Base-by-base conservation (phyloP, 2,113 vertebrate species). In the Oenanthe oenanthe region DNA sequence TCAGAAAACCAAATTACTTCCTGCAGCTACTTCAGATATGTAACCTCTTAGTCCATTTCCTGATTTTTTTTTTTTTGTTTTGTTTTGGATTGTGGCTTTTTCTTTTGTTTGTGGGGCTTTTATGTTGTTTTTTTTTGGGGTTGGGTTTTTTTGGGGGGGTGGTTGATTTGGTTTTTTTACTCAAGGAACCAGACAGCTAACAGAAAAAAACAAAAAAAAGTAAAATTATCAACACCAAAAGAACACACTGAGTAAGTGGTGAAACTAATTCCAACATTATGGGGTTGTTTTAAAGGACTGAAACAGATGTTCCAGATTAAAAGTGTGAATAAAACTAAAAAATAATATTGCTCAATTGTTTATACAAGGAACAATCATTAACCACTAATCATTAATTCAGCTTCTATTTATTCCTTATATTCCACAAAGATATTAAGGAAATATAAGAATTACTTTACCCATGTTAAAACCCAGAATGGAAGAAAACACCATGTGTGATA, bases 401-500 rank as follows among this genome's bases (percentile, higher is more conserved):
- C 13, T 77, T 66, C 4, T 20, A 22, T 85, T 90, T 86, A 47
- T 62, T 38, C 26, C 4, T 62, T 63, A 13, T 16, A 61, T 60
- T 47, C 5, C 31, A 38, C 31, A 88, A 73, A 88, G 11, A 36
- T 47, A 80, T 58, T 61, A 40, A 56, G 31, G 40, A 94, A 84
- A 80, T 28, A 7, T 31, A 61, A 28, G 26, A 53, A 22, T 73
- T 73, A 45, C 4, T 29, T 51, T 34, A 83, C 14, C 26, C 2
- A 0, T 74, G 61, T 60, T 25, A 78, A 90, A 77, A 73, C 15
- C 19, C 4, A 72, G 67, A 58, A 58, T 26, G 24, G 31, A 50
- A 77, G 34, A 86, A 92, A 86, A 73, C n/a, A 72, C 24, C 65
- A 22, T 18, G 9, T 29, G 29, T 63, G 68, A 89, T 78, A 84